Evolutionary conservation across 2,113 vertebrate species (phyloP).

Genomic region (Ictalurus furcatus): DNA sequence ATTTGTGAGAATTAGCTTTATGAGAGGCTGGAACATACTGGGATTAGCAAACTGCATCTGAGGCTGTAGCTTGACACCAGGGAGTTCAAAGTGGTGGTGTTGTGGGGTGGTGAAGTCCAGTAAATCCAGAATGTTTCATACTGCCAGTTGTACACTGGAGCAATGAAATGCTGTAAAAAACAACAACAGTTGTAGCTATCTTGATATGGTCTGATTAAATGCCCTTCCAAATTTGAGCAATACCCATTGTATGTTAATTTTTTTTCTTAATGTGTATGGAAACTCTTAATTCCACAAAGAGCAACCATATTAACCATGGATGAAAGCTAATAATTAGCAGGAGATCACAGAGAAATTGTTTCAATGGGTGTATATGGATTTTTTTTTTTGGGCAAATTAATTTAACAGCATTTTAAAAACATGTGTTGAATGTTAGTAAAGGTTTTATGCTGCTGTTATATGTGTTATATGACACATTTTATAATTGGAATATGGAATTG

Average conservation of each 20-base stretch:
- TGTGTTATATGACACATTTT: not conserved
- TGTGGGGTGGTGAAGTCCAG: not conserved
- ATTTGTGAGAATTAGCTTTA: conserved; percentile 30
- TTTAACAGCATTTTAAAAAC: not conserved
- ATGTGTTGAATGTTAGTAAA: not conserved
- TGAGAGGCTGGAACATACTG: conserved; percentile 23
- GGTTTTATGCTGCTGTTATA: not conserved
- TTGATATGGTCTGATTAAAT: not conserved
- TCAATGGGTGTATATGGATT: not conserved
- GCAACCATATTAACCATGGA: not conserved
- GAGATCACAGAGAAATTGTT: not conserved
- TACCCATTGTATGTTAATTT: not conserved
- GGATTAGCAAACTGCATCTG: conserved; percentile 25
- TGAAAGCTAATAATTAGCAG: not conserved
- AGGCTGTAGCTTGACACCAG: conserved; percentile 9
- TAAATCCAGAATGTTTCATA: not conserved
- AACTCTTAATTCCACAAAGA: not conserved
- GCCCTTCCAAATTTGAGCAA: not conserved
- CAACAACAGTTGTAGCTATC: not conserved
- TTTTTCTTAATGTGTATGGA: not conserved
- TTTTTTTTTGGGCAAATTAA: not conserved
- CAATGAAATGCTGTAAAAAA: not conserved
- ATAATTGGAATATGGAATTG: not conserved
- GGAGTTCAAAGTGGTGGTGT: not conserved
- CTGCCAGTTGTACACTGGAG: not conserved